Percentiles rank a stretch among this genome's conserved stretches.
phyloP scores from a whole-genome alignment of 2,888 invertebrate species.

The Gari tellinella region DNA sequence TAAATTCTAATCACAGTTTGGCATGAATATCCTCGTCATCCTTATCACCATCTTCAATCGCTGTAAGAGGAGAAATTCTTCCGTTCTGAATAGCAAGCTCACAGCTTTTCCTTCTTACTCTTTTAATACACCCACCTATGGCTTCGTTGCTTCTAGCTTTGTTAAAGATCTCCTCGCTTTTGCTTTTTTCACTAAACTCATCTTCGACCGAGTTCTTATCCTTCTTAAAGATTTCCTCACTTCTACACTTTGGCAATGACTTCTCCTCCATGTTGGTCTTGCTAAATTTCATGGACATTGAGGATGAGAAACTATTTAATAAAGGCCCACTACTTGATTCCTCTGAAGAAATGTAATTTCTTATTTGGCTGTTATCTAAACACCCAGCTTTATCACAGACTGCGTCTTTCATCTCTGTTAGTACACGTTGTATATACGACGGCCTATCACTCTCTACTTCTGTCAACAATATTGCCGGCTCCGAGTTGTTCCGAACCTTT shows the following conservation, averaged over 20 bases:
- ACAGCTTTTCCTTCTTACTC: slow-evolving; percentile 70
- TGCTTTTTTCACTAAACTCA: slow-evolving; percentile 52
- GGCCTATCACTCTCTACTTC: slow-evolving; percentile 78
- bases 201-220: slow-evolving; percentile 25
- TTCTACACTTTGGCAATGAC: slow-evolving; percentile 40
- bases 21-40: too few species aligned
- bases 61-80: slow-evolving; percentile 65
- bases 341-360: slow-evolving; percentile 15
- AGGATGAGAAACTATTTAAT: slow-evolving; percentile 33
- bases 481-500: slow-evolving; percentile 37
- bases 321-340: slow-evolving; percentile 29
- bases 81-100: slow-evolving; percentile 75
- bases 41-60: slow-evolving; percentile 11
- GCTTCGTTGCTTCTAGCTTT: slow-evolving; percentile 33
- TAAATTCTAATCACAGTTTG: too few species aligned
- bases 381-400: slow-evolving; percentile 7
- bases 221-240: slow-evolving; percentile 48
- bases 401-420: slow-evolving; percentile 1
- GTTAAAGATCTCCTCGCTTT: slow-evolving; percentile 64
- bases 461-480: slow-evolving; percentile 65
- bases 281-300: slow-evolving; percentile 43
- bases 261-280: slow-evolving; percentile 22
- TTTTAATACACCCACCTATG: slow-evolving; percentile 37
- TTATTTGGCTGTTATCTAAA: slow-evolving; percentile 16
- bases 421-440: slow-evolving; percentile 6